Evolutionary conservation across 2,888 invertebrate genomes (phyloP), one percentile per base, ranked within the genome.

Genomic region (Catocala fraxini): DNA sequence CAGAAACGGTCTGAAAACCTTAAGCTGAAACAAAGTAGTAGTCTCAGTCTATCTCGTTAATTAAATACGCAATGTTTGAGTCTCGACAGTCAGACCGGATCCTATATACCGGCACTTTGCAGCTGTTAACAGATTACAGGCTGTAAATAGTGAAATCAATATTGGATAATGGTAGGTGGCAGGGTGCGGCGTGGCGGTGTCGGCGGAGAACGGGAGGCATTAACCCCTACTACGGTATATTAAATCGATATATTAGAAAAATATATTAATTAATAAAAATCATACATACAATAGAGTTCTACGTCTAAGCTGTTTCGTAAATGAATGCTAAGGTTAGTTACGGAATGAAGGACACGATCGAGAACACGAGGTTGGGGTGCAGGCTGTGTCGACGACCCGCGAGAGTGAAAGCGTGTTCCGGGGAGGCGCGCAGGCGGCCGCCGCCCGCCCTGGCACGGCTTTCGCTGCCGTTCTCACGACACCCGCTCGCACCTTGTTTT

Each of bases 381-480:
- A 85, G 86, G 84, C 88, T 87, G 87, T 89, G 93, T 92, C 93
- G 92, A 84, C 90, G 93, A 93, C 93, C 91, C 83, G 89, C 86
- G 92, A 91, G 91, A 93, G 93, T 92, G 92, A 91, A 92, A 91
- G 91, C 90, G 83, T 85, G 89, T 92, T 92, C 92, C 91, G 92
- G 91, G 92, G 90, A 86, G 91, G 89, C 84, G 75, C 71, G 76
- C 80, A 72, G 82, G 76, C 77, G 81, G 75, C 76, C 76, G 84
- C 89, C 88, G 85, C 89, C 90, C 90, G 86, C 89, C 91, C 89
- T 83, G 85, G 84, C 86, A 81, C 80, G 90, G 90, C 94, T 90
- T 94, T 92, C 91, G 92, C 94, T 92, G 86, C 90, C 89, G 86
- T 87, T 88, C 89, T 92, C 94, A 93, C 93, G 86, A 86, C 85